Conservation (phyloP, 2,113 vertebrate species). For the Periophthalmodon schlosseri region DNA sequence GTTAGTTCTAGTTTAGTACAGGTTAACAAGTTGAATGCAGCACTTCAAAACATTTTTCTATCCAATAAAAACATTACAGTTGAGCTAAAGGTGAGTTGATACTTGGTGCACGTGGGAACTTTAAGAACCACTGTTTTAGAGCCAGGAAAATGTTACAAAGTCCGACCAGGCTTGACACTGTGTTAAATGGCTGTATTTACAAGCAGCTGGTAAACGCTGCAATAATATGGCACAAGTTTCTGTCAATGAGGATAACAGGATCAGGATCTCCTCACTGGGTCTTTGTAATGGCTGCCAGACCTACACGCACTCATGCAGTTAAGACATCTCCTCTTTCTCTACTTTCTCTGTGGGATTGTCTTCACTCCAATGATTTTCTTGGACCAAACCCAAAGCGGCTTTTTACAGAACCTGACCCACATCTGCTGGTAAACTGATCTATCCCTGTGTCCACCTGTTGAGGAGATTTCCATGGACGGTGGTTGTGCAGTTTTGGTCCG, state of each 20-base stretch:
- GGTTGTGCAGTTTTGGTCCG: conserved; percentile 15
- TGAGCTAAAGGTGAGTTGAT: background rate
- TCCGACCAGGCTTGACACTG: conserved; percentile 33
- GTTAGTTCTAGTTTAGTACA: background rate
- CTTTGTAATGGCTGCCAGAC: conserved; percentile 61
- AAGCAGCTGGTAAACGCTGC: conserved; percentile 42
- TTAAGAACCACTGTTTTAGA: background rate
- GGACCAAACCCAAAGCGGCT: conserved; percentile 32
- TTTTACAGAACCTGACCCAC: conserved; percentile 39
- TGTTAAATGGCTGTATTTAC: conserved; percentile 46
- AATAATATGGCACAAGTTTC: conserved; percentile 44
- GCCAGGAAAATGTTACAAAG: conserved; percentile 36
- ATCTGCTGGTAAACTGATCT: conserved; percentile 51
- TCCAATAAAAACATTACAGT: background rate
- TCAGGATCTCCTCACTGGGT: conserved; percentile 43
- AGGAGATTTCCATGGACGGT: conserved; percentile 41
- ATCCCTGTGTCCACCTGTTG: conserved; percentile 51
- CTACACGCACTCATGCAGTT: conserved; percentile 25
- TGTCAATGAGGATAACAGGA: conserved; percentile 28
- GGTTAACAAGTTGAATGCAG: background rate
- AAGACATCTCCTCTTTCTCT: conserved; percentile 6
- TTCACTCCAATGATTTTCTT: conserved; percentile 28
- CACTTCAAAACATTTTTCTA: background rate
- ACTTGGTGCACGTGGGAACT: background rate
- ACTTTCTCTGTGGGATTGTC: conserved; percentile 14